These are phyloP conservation scores for Megatriorchis doriae DNA, from an alignment of 2,113 vertebrate species.

Conservation along the genomic window DNA sequence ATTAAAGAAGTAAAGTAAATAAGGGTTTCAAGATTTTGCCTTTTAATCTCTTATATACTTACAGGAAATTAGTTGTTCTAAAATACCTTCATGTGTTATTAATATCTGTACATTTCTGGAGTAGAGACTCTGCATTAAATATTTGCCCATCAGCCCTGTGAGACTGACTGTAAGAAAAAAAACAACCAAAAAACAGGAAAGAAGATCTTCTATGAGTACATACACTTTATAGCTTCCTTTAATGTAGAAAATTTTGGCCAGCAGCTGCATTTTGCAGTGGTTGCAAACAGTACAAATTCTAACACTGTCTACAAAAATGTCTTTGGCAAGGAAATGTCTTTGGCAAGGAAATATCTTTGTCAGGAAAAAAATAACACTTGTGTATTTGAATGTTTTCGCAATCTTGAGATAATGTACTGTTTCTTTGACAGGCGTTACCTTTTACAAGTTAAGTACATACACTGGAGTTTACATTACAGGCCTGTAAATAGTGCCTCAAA, in stretches of 20 bases:
- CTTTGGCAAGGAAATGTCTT: background rate
- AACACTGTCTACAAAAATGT: background rate
- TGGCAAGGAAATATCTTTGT: background rate
- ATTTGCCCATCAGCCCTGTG: background rate
- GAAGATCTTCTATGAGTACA: background rate
- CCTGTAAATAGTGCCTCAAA: background rate
- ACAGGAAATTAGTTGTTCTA: background rate
- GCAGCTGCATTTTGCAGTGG: background rate
- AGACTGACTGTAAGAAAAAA: background rate
- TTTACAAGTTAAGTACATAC: background rate
- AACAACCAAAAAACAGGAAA: background rate
- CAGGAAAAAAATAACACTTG: fast-evolving
- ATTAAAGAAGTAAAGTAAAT: background rate
- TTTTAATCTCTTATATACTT: background rate
- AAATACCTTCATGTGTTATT: background rate
- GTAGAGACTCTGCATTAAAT: background rate
- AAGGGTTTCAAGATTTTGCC: background rate
- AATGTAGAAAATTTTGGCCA: background rate
- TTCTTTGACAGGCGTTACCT: background rate
- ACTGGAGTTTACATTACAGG: background rate
- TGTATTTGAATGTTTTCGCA: background rate
- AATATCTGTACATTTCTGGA: background rate
- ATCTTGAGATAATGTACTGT: background rate
- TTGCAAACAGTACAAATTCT: background rate
- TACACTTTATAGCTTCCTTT: background rate